Conservation (phyloP, 37 sponge, comb jelly and placozoan genomes). For the Agelas oroides region DNA sequence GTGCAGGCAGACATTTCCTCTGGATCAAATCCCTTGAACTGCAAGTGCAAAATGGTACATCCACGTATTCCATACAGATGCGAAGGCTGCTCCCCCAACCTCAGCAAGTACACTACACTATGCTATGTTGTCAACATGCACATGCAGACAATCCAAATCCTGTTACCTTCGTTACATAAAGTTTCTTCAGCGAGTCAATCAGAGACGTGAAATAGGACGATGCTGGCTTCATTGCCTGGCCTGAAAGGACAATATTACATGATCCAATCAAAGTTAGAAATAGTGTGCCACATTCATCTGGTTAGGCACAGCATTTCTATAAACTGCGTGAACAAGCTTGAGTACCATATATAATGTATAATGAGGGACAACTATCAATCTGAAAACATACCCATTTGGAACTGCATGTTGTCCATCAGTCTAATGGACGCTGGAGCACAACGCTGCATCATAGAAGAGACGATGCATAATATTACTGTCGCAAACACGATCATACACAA, state of each 20-base stretch:
- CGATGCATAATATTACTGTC: too few species aligned
- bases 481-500: too few species aligned
- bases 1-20: conserved; percentile 84
- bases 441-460: conserved; percentile 25
- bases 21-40: conserved; percentile 93
- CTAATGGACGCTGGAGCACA: conserved; percentile 98
- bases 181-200: conserved; percentile 71
- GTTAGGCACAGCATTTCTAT: too few species aligned
- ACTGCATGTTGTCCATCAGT: conserved; percentile 94
- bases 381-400: conserved; percentile 77
- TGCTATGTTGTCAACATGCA: too few species aligned
- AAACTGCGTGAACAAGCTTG: too few species aligned
- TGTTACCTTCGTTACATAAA: conserved; percentile 83
- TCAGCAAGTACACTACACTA: too few species aligned
- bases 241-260: conserved; percentile 1
- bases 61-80: too few species aligned
- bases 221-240: conserved; percentile 67
- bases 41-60: background rate
- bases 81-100: too few species aligned
- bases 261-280: too few species aligned
- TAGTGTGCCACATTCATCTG: too few species aligned
- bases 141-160: background rate
- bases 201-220: conserved; percentile 43
- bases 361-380: too few species aligned
- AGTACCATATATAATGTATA: too few species aligned